Percentiles rank a stretch among this genome's conserved stretches.
Conservation (phyloP, 2,888 invertebrate species). For the Listrodromus nycthemerus region DNA sequence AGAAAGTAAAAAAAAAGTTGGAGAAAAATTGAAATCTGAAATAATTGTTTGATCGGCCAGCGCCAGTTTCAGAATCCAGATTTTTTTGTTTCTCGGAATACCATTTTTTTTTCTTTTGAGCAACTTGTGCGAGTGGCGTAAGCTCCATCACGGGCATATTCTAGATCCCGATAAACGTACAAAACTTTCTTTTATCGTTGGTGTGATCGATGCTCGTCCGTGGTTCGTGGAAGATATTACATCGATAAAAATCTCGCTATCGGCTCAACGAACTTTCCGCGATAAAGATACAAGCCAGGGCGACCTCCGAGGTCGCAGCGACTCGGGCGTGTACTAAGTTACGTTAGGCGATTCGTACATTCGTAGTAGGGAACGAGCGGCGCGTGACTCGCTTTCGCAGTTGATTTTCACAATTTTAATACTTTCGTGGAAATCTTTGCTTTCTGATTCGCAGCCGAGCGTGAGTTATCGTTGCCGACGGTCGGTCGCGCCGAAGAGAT, state of each 20-base stretch:
- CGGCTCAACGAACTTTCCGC: slow-evolving; percentile 10
- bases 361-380: slow-evolving; percentile 30
- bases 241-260: slow-evolving; percentile 9
- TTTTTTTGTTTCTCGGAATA: too few relatives aligned
- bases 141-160: too few relatives aligned
- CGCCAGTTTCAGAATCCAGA: too few relatives aligned
- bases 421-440: slow-evolving; percentile 45
- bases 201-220: background rate
- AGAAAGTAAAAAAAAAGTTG: too few relatives aligned
- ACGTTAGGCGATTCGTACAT: slow-evolving; percentile 2
- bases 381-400: slow-evolving; percentile 56
- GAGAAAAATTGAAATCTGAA: too few relatives aligned
- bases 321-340: background rate
- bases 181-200: background rate
- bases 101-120: too few relatives aligned
- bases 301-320: background rate
- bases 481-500: background rate
- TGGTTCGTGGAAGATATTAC: background rate
- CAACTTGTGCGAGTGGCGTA: too few relatives aligned
- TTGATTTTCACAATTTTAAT: slow-evolving; percentile 51
- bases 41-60: too few relatives aligned
- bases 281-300: slow-evolving; percentile 18
- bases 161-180: too few relatives aligned
- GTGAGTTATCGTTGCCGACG: slow-evolving; percentile 26
- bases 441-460: slow-evolving; percentile 47